Conservation (phyloP, 1,140 invertebrate species). For the Drosophila sulfurigaster region DNA sequence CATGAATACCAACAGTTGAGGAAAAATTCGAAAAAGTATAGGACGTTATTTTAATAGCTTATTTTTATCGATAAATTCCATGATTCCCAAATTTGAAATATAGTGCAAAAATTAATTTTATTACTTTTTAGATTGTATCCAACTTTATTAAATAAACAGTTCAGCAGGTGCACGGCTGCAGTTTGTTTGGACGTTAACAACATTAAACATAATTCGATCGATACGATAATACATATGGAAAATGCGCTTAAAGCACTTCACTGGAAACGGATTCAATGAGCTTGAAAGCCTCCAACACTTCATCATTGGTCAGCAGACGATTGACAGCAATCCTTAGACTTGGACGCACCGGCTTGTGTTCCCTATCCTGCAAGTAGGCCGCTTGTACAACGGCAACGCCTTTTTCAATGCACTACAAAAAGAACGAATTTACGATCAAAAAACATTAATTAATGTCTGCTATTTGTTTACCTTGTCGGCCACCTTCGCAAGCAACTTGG, state of each 20-base stretch:
- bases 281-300: slow-evolving; percentile 81
- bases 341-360: slow-evolving; percentile 87
- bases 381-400: slow-evolving; percentile 88
- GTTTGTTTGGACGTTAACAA: slow-evolving; percentile 28
- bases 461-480: slow-evolving; percentile 70
- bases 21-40: too few relatives aligned
- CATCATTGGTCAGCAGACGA: slow-evolving; percentile 85
- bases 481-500: slow-evolving; percentile 87
- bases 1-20: too few relatives aligned
- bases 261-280: slow-evolving; percentile 65
- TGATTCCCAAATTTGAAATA: neutral
- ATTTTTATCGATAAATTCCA: neutral
- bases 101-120: neutral
- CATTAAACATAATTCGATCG: slow-evolving; percentile 30
- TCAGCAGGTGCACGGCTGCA: slow-evolving; percentile 7
- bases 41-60: too few relatives aligned
- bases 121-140: neutral
- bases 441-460: neutral
- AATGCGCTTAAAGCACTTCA: slow-evolving; percentile 44
- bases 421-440: neutral
- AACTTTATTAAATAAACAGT: slow-evolving; percentile 3
- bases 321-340: slow-evolving; percentile 89
- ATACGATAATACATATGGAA: slow-evolving; percentile 5
- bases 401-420: slow-evolving; percentile 86
- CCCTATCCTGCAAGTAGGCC: slow-evolving; percentile 88